Evolutionary conservation across 2,113 vertebrate species (phyloP).

Genomic region (Pristiophorus japonicus): DNA sequence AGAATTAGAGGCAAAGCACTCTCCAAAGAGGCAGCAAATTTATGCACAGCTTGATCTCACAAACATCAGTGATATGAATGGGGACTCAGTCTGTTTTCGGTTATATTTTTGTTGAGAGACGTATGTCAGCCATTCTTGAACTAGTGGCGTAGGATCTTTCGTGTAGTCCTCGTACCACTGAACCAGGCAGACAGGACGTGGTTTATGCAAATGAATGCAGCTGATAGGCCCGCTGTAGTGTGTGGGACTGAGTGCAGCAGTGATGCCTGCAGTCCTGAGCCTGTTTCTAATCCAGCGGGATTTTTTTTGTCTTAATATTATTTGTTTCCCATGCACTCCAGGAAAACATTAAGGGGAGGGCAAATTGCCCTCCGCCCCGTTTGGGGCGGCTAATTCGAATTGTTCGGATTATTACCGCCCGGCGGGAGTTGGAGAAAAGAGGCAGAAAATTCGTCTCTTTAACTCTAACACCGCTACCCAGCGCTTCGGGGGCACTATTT

Average conservation of each 20-base stretch:
- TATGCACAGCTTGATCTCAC: not conserved
- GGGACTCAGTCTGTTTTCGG: not conserved
- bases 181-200: not conserved
- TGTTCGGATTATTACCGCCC: too few species aligned
- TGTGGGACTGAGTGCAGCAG: not conserved
- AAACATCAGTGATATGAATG: not conserved
- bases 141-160: not conserved
- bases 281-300: not conserved
- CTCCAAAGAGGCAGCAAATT: constrained; percentile 29
- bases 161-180: not conserved
- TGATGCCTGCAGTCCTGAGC: not conserved
- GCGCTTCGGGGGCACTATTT: too few species aligned
- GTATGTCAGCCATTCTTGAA: not conserved
- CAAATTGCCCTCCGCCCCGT: too few species aligned
- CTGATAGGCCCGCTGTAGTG: not conserved
- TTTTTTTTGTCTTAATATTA: not conserved
- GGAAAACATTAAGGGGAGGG: too few species aligned
- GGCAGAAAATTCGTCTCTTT: too few species aligned
- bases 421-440: too few species aligned
- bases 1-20: constrained; percentile 14
- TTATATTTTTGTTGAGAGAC: not conserved
- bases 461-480: too few species aligned
- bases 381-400: too few species aligned
- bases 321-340: not conserved
- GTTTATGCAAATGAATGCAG: not conserved